Evolutionary conservation across 2,888 invertebrate genomes (phyloP).

Genomic region (Fragum sueziense): DNA sequence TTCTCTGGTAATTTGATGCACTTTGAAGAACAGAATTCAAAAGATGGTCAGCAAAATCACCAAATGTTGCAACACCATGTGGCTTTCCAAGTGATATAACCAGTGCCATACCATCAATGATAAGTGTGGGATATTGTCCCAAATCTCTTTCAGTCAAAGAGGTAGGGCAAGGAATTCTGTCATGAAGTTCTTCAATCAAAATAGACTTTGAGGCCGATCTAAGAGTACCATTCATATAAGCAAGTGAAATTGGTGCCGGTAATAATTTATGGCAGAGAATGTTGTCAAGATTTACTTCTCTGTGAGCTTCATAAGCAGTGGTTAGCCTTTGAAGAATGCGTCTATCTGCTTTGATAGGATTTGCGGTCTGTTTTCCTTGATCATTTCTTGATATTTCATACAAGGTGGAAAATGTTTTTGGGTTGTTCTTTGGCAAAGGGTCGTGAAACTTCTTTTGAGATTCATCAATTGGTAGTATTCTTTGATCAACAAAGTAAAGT

Average conservation of each 20-base stretch:
- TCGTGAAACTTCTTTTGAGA: background rate
- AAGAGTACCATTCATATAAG: background rate
- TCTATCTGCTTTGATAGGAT: no score
- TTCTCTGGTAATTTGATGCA: background rate
- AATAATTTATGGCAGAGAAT: background rate
- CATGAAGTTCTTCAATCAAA: background rate
- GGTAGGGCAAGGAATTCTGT: background rate
- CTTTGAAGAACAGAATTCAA: background rate
- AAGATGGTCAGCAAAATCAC: slow-evolving; percentile 1
- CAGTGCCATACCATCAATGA: slow-evolving; percentile 2
- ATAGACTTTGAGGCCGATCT: background rate
- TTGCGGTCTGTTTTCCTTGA: no score
- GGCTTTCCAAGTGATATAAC: background rate
- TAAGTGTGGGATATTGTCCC: background rate
- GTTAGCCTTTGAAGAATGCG: no score
- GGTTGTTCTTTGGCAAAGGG: background rate
- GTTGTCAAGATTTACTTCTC: background rate
- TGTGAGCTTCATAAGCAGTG: background rate
- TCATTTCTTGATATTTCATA: no score
- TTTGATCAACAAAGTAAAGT: background rate
- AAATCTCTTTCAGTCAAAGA: background rate
- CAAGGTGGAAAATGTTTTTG: slow-evolving; percentile 5
- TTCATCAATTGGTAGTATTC: background rate
- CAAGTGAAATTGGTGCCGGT: slow-evolving; percentile 2
- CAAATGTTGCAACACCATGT: slow-evolving; percentile 1